Conservation (phyloP, 2,797 vertebrate genomes). For the Bradypodion pumilum region DNA sequence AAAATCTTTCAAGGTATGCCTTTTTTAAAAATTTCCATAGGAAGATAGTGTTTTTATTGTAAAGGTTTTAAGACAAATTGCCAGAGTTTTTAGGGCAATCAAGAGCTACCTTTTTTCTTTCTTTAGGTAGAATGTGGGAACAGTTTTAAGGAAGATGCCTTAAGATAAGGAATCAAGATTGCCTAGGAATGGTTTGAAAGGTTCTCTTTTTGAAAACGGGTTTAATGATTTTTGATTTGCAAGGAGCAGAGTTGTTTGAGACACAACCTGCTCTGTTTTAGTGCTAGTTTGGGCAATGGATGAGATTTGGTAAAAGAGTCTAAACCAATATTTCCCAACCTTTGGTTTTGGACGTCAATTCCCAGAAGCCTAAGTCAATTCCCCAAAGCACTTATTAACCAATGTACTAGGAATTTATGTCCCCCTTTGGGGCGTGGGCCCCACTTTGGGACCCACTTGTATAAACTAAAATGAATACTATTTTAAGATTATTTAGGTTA, state of each 20-base stretch:
- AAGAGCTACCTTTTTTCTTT: neutral
- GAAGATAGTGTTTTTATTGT: neutral
- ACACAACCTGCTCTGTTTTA: neutral
- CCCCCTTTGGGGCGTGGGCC: too few relatives aligned
- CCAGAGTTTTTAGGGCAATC: neutral
- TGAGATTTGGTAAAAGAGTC: neutral
- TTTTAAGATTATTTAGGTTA: too few relatives aligned
- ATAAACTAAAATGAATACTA: too few relatives aligned
- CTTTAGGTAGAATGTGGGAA: neutral
- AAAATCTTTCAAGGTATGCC: neutral
- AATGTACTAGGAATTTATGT: too few relatives aligned
- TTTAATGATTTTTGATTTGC: neutral
- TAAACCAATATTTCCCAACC: neutral
- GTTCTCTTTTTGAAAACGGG: neutral
- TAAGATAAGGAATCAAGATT: neutral
- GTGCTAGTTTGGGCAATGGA: too few relatives aligned
- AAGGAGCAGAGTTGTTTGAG: neutral
- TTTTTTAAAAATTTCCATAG: neutral
- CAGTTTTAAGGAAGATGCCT: neutral
- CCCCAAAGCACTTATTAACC: too few relatives aligned
- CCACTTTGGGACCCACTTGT: too few relatives aligned
- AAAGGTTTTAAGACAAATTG: conserved; percentile 1
- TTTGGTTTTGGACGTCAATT: too few relatives aligned
- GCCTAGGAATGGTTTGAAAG: neutral
- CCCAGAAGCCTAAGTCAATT: too few relatives aligned